Percentiles rank a stretch among this genome's conserved stretches.
Evolutionary conservation across 2,888 invertebrate species (phyloP).

Genomic region (Melikaiella ostensackeni): DNA sequence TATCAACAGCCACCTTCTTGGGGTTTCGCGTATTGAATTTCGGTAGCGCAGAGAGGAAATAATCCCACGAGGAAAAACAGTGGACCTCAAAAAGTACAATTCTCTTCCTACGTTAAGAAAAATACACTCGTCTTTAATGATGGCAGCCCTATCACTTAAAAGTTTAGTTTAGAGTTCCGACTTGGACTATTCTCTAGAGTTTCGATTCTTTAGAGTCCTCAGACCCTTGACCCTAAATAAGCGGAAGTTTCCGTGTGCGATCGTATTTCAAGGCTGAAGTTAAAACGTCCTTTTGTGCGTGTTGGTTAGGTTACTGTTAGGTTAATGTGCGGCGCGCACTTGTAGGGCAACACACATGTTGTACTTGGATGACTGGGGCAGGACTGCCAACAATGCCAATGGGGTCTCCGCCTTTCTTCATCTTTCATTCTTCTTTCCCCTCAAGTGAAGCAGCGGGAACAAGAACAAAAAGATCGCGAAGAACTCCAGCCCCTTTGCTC

Average conservation of each 20-base stretch:
- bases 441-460: constrained; percentile 45
- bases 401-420: constrained; percentile 32
- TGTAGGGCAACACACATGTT: constrained; percentile 36
- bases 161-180: constrained; percentile 5
- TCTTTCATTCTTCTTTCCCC: constrained; percentile 49
- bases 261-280: constrained; percentile 41
- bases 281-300: constrained; percentile 35
- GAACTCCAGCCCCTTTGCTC: constrained; percentile 44
- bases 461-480: constrained; percentile 55
- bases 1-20: constrained; percentile 27
- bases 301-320: constrained; percentile 17
- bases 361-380: constrained; percentile 40
- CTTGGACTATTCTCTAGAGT: neutral
- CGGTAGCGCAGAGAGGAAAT: constrained; percentile 2
- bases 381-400: constrained; percentile 46
- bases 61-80: constrained; percentile 9
- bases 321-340: constrained; percentile 22
- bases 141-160: neutral
- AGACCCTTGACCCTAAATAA: constrained; percentile 16
- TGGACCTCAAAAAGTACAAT: neutral
- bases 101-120: neutral
- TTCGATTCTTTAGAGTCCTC: neutral
- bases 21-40: constrained; percentile 30
- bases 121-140: neutral
- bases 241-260: constrained; percentile 39